phyloP scores from a whole-genome alignment of 2,797 vertebrate species.

The Bradypus variegatus region DNA sequence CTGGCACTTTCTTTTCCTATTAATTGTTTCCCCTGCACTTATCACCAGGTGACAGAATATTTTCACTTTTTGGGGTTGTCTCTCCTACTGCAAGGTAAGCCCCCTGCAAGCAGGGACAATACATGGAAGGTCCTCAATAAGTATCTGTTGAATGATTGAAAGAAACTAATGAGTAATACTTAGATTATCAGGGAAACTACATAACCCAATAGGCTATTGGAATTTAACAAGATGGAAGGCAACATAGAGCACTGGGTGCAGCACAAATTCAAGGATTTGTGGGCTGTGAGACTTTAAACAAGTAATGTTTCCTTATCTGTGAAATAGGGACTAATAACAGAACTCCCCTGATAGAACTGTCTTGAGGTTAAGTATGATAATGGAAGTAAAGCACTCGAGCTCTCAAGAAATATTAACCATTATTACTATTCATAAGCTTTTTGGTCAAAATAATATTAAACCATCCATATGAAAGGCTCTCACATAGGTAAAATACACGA shows the following conservation, averaged over 20 bases:
- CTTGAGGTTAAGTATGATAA: neutral
- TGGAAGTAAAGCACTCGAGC: neutral
- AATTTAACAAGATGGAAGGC: neutral
- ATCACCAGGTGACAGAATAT: neutral
- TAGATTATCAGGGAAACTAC: neutral
- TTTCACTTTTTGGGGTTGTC: neutral
- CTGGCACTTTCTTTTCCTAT: neutral
- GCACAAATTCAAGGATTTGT: neutral
- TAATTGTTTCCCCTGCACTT: neutral
- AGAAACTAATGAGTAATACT: neutral
- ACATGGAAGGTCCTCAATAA: neutral
- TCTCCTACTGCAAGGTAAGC: neutral
- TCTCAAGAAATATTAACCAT: neutral
- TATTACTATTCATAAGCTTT: neutral
- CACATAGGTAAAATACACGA: neutral
- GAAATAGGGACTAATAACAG: neutral
- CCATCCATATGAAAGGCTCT: neutral
- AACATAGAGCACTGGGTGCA: neutral
- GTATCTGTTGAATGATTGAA: neutral
- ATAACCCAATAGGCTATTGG: neutral
- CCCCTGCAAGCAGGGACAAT: neutral
- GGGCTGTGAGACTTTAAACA: neutral
- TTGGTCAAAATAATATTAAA: neutral
- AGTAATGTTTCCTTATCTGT: neutral
- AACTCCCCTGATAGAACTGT: neutral